Base-by-base conservation (phyloP, 2,797 vertebrate species). In the Triplophysa yarkandensis region DNA sequence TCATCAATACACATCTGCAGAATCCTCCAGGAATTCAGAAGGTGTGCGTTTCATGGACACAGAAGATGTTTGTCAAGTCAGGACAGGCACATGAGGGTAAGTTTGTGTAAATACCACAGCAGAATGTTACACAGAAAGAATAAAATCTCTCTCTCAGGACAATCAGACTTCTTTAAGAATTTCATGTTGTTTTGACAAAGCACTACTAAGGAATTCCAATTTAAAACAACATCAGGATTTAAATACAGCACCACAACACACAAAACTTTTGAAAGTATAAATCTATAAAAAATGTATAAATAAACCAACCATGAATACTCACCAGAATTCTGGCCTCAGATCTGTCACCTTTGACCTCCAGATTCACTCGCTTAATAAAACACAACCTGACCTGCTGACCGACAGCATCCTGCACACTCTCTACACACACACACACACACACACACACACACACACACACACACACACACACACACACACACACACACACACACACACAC, bases 321-420 rank as follows among this genome's bases (percentile, higher is more conserved):
- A 98, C 96, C 94, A 98, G 82, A 63, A 98, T 92, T 89, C 90
- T 91, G 90, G 90, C 95, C 83, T 98, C 97, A 85, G 96, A 85
- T 88, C 91, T 95, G 88, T 98, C 97, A 72, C 93, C 95, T 90
- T 95, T 98, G 80, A 92, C 88, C 90, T 98, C 96, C 85, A 96
- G 85, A 79, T 94, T 95, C 61, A 98, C 93, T 83, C 87, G 94
- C 88, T 92, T 93, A 88, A 92, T 94, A 83, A 97, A 89, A 0
- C 88, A 89, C 79, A 98, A 92, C 87, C 95, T 95, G 64, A 95
- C 90, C 86, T 92, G 91, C 71, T 88, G 93, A 14, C 95, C 96
- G 82, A 97, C 92, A 36, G 94, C 94, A 86, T 98, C 96, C 87
- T 93, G 93, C 79, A 96, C 88, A 7, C 95, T 97, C 89, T 97